Evolutionary conservation across 2,797 vertebrate genomes (phyloP).

Genomic region (Tangara arthus): DNA sequence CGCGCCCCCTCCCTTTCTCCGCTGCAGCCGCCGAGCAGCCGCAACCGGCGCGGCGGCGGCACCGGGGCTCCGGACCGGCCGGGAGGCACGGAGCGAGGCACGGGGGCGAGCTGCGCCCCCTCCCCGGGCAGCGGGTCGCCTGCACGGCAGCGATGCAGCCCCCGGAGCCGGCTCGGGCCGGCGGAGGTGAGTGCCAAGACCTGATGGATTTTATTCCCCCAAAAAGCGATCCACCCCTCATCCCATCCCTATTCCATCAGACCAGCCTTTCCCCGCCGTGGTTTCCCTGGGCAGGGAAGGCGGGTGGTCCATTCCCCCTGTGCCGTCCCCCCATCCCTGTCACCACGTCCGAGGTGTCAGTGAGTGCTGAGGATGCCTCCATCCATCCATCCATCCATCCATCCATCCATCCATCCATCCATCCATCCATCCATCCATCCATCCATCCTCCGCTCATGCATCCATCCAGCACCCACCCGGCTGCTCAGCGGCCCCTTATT

Average conservation of each 20-base stretch:
- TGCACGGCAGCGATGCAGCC: neutral
- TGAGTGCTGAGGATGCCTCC: neutral
- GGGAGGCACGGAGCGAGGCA: neutral
- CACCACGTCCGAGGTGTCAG: neutral
- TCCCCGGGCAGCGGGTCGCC: neutral
- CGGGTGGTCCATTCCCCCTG: accelerated
- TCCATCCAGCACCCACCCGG: neutral
- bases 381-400: neutral
- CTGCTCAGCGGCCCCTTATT: neutral
- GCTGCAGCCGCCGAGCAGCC: neutral
- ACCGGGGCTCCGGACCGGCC: neutral
- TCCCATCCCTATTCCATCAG: neutral
- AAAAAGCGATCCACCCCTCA: neutral
- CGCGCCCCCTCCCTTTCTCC: neutral
- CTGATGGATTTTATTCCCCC: accelerated
- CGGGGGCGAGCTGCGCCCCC: neutral
- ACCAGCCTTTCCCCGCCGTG: neutral
- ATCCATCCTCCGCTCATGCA: neutral
- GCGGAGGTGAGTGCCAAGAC: neutral
- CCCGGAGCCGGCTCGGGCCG: neutral
- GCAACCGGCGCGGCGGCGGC: neutral
- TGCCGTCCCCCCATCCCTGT: no score
- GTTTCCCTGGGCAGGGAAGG: neutral
- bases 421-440: neutral
- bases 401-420: neutral